Conservation (phyloP, 2,113 vertebrate genomes). For the Cathartes aura region DNA sequence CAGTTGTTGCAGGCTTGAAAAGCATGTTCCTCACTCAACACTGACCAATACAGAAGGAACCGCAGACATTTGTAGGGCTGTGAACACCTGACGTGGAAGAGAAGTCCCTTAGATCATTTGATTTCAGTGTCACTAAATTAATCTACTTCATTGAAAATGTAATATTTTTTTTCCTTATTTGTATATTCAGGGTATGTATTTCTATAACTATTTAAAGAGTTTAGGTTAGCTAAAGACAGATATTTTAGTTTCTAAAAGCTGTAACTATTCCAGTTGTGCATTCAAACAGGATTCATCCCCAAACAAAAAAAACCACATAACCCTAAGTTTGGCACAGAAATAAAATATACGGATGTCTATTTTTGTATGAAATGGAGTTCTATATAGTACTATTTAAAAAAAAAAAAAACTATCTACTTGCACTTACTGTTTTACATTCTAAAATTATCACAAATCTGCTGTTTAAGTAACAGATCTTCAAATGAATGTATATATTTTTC, state of each 20-base stretch:
- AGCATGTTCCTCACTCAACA: accelerated
- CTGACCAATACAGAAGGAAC: background rate
- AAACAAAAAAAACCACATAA: background rate
- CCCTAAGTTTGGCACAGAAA: background rate
- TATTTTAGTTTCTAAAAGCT: background rate
- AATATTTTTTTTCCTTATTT: background rate
- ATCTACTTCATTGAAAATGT: background rate
- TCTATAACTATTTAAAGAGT: conserved; percentile 10
- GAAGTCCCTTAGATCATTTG: background rate
- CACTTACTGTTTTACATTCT: conserved; percentile 74
- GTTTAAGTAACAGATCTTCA: conserved; percentile 48
- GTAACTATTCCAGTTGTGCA: background rate
- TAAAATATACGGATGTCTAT: conserved; percentile 58
- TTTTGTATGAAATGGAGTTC: conserved; percentile 72
- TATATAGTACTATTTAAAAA: conserved; percentile 61
- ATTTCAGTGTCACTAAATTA: background rate
- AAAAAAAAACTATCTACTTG: conserved; percentile 32
- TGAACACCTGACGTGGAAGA: background rate
- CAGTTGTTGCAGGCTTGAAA: background rate
- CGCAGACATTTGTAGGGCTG: accelerated
- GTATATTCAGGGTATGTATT: background rate
- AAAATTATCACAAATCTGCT: conserved; percentile 40
- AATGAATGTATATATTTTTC: conserved; percentile 61
- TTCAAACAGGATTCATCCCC: background rate
- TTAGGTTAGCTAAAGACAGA: background rate